Evolutionary conservation across 2,113 vertebrate genomes (phyloP).

Genomic region (Puntigrus tetrazona): DNA sequence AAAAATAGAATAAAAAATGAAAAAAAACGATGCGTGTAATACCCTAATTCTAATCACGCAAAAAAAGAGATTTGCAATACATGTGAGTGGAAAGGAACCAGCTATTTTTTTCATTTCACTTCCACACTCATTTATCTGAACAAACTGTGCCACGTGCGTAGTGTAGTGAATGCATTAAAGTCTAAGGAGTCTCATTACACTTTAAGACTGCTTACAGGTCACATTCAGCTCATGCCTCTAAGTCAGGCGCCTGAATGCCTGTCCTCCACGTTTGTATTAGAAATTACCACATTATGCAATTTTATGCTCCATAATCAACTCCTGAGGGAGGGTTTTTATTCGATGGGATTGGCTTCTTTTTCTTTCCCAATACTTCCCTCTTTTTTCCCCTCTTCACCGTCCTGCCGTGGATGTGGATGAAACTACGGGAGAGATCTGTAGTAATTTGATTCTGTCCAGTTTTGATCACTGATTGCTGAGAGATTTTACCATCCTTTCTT

Average conservation of each 20-base stretch:
- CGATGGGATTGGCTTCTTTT: slow-evolving; percentile 60
- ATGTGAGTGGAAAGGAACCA: too few relatives aligned
- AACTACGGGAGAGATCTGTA: slow-evolving; percentile 11
- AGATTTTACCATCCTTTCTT: slow-evolving; percentile 48
- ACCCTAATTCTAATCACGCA: neutral
- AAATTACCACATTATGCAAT: slow-evolving; percentile 76
- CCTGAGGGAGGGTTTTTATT: slow-evolving; percentile 65
- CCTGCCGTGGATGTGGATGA: neutral
- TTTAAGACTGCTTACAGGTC: slow-evolving; percentile 77
- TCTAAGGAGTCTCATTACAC: slow-evolving; percentile 68
- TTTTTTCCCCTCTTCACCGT: neutral
- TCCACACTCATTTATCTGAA: neutral
- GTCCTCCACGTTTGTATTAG: slow-evolving; percentile 68
- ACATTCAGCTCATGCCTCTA: slow-evolving; percentile 65
- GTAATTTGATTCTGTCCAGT: slow-evolving; percentile 44
- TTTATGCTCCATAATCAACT: slow-evolving; percentile 72
- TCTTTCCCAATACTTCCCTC: slow-evolving; percentile 22
- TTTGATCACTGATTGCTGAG: slow-evolving; percentile 40
- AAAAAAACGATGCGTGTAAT: neutral
- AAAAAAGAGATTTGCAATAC: neutral
- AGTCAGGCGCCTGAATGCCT: slow-evolving; percentile 63
- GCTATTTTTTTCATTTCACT: neutral
- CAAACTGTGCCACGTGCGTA: slow-evolving; percentile 17
- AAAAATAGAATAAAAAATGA: too few relatives aligned
- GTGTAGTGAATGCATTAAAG: slow-evolving; percentile 57